These are phyloP conservation scores for Cryptops parisi DNA, from an alignment of 2,888 invertebrate species.

Conservation along the genomic window DNA sequence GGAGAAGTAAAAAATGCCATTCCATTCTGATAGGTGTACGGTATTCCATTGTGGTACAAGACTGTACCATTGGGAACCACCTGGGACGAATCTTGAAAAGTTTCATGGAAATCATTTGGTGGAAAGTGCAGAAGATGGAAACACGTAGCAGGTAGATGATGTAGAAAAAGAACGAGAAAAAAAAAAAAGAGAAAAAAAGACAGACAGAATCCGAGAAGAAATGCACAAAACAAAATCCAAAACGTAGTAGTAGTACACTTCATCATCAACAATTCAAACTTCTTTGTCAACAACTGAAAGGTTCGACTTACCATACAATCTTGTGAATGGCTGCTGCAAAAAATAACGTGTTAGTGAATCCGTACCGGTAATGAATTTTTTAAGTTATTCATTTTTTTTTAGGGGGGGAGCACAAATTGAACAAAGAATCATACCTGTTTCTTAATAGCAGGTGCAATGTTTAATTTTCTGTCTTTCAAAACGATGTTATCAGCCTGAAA, in stretches of 20 bases:
- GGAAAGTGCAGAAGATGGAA: constrained; percentile 7
- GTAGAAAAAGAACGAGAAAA: too few relatives aligned
- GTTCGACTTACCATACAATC: constrained; percentile 11
- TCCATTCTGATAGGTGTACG: constrained; percentile 36
- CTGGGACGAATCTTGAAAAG: constrained; percentile 15
- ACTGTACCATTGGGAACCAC: constrained; percentile 34
- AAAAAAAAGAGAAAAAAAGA: too few relatives aligned
- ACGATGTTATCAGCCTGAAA: constrained; percentile 56
- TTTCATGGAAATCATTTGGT: background rate
- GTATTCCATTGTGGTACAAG: constrained; percentile 39
- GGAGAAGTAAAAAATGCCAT: constrained; percentile 34
- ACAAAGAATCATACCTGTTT: constrained; percentile 46
- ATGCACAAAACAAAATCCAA: too few relatives aligned
- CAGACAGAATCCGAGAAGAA: too few relatives aligned
- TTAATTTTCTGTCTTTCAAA: constrained; percentile 62
- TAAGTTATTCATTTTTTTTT: too few relatives aligned
- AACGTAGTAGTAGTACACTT: too few relatives aligned
- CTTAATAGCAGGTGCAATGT: constrained; percentile 73
- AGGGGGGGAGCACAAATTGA: too few relatives aligned
- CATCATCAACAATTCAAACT: too few relatives aligned
- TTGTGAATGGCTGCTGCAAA: constrained; percentile 12
- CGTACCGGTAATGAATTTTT: too few relatives aligned
- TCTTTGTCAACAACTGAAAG: background rate
- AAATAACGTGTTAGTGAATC: too few relatives aligned
- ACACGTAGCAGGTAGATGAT: too few relatives aligned